These are phyloP conservation scores for Solen grandis DNA, from an alignment of 1,140 invertebrate species.

Conservation along the genomic window DNA sequence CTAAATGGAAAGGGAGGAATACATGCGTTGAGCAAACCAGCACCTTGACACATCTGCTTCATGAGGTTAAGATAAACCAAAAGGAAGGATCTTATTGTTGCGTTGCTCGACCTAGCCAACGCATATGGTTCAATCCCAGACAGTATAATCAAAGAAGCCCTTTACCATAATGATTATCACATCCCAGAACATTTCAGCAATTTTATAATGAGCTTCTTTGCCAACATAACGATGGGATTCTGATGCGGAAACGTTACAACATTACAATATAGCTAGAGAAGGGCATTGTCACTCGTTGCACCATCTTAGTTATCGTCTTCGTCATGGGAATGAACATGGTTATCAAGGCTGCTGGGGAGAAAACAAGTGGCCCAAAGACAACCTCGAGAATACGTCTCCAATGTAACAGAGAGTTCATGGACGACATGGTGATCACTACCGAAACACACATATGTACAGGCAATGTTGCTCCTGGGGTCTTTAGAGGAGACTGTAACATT, in stretches of 20 bases:
- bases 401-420: neutral
- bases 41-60: slow-evolving; percentile 5
- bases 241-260: neutral
- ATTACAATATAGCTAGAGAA: neutral
- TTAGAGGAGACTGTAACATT: no score
- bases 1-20: slow-evolving; percentile 40
- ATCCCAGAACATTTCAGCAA: slow-evolving; percentile 2
- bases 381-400: neutral
- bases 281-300: slow-evolving; percentile 13
- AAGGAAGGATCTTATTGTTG: slow-evolving; percentile 10
- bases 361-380: no score
- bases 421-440: neutral
- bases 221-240: neutral
- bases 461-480: neutral
- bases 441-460: neutral
- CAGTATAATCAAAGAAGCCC: slow-evolving; percentile 23
- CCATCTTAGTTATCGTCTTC: neutral
- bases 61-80: slow-evolving; percentile 23
- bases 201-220: slow-evolving; percentile 9
- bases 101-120: slow-evolving; percentile 52
- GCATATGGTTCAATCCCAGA: slow-evolving; percentile 37
- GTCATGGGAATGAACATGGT: no score
- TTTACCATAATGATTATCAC: slow-evolving; percentile 11
- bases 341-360: no score
- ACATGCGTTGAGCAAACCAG: slow-evolving; percentile 37